Base-by-base conservation (phyloP, 2,113 vertebrate species). In the Ictidomys tridecemlineatus region DNA sequence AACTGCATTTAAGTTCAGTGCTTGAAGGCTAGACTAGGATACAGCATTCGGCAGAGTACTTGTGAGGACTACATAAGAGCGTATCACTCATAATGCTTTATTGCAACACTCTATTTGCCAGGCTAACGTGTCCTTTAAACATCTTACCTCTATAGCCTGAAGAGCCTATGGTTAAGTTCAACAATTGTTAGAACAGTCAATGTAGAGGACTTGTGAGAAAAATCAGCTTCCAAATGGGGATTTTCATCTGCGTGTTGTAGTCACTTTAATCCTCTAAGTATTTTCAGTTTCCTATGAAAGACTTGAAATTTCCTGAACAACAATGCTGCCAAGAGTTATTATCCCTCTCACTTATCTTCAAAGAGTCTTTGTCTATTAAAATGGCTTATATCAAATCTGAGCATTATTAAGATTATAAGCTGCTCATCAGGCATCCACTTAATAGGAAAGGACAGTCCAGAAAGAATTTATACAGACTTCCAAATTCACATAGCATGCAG, bases 231-330 rank as follows among this genome's bases (percentile, higher is more conserved):
- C 89, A 96, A 90, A 82, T 37, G 39, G 72, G 34, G 72, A 45
- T 94, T 96, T 96, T 95, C 73, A 63, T 95, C 83, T 94, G 79
- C 84, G 74, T 78, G 56, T 63, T 93, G 20, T 26, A 84, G 65
- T 91, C 39, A 45, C 74, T 95, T 90, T 95, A 97, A 96, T 96
- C 80, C 93, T 93, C 67, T 94, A 91, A 91, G 82, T 96, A 85
- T 94, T 95, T 94, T 96, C 58, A 91, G 93, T 91, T 97, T 96
- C 93, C 72, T 91, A 88, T 42, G 91, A 94, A 90, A 94, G 72
- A 86, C 85, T 0, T 92, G 89, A 94, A 87, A 94, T 89, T 96
- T 97, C 79, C 77, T 79, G 79, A 96, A 77, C 42, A 87, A 61
- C 30, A 70, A 90, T 74, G 39, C 22, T 96, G 76, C 91, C 76